These are phyloP conservation scores for Pammene aurita DNA, from an alignment of 2,888 invertebrate species.

Conservation along the genomic window DNA sequence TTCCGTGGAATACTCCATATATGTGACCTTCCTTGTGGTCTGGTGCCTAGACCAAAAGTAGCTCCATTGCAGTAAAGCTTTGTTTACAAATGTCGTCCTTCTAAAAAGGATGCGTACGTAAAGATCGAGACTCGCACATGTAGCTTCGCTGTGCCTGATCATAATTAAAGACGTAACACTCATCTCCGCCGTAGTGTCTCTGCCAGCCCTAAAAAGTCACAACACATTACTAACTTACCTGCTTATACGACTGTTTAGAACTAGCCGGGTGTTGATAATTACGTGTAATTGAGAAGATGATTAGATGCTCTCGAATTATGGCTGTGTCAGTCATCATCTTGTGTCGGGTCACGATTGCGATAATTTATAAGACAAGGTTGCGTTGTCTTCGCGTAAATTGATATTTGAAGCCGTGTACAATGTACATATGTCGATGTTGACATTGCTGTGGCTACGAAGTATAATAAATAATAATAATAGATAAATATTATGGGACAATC, in stretches of 20 bases:
- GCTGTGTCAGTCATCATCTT: conserved; percentile 29
- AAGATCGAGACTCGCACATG: background rate
- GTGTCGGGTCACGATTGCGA: conserved; percentile 29
- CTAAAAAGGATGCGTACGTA: background rate
- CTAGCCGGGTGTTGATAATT: conserved; percentile 2
- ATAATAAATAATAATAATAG: too few species aligned
- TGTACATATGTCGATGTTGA: too few species aligned
- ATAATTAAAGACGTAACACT: background rate
- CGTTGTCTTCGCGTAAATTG: background rate
- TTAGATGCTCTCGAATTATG: conserved; percentile 24
- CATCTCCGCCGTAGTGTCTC: background rate
- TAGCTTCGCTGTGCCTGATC: conserved; percentile 10
- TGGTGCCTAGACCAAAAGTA: too few species aligned
- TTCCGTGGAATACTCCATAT: too few species aligned
- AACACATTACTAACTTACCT: background rate
- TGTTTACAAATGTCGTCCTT: too few species aligned
- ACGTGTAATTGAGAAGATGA: conserved; percentile 33
- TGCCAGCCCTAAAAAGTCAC: background rate
- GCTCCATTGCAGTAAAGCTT: too few species aligned
- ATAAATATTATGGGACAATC: too few species aligned
- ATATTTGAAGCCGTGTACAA: too few species aligned
- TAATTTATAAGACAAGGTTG: conserved; percentile 15
- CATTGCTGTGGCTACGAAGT: too few species aligned
- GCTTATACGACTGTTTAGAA: background rate
- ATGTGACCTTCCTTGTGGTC: too few species aligned